Base-by-base conservation (phyloP, 2,888 invertebrate species). In the Anodontia alba region DNA sequence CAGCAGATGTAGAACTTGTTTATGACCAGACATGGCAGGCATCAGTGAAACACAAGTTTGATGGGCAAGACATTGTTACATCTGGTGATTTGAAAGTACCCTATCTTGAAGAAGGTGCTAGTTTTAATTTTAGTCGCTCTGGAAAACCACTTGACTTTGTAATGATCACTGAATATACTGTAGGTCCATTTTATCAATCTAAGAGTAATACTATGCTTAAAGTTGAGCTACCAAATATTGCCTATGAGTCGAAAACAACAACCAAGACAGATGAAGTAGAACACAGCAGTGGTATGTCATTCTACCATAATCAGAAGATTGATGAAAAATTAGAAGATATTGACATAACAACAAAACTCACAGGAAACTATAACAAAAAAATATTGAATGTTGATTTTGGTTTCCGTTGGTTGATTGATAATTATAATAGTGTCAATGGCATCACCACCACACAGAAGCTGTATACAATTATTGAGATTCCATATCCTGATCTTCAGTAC, bases 11-110 rank as follows among this genome's bases (percentile, higher is more conserved):
- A n/a, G 83, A 86, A 38, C n/a, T 88, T 31, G 26, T 70, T 29
- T 90, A 86, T 78, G 81, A 80, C 42, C 76, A 78, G 72, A 73
- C 31, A 67, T 88, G 84, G 88, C 78, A 69, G 26, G 83, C 76
- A 3, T 76, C 73, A n/a, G 38, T 85, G 42, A 54, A 46, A 17
- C 88, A 87, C 33, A 77, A 76, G 26, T 54, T 81, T 57, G 51
- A 70, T 12, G 78, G 66, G 17, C 75, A 80, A 46, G 81, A 85
- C 43, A 57, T 86, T 46, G 26, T 57, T 12, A 77, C 81, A 23
- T 49, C 66, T 29, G 78, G 83, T 33, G 36, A 81, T 17, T 51
- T 90, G 5, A 84, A 74, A 20, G 75, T 79, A 15, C 89, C 88
- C 5, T 86, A 79, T 43, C 82, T 87, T 8, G 80, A 84, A 20